Percentiles rank a stretch among this genome's conserved stretches.
Conservation (phyloP, 2,888 invertebrate species). For the Trichacis sp. region DNA sequence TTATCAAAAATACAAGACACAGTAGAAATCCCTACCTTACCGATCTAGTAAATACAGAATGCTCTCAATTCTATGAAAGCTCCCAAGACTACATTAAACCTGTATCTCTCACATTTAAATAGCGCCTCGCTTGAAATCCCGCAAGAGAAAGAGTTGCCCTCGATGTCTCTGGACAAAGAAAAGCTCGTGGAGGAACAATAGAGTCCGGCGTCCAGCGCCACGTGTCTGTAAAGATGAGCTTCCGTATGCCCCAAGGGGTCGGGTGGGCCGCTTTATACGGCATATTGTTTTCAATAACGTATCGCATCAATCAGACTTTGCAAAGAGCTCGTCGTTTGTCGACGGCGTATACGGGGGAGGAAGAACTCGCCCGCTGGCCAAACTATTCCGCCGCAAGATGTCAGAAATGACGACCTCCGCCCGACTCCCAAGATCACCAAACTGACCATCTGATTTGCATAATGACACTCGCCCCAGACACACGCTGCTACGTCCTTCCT, state of each 20-base stretch:
- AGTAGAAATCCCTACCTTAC: too few relatives aligned
- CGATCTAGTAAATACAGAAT: too few relatives aligned
- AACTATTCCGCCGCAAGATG: conserved; percentile 63
- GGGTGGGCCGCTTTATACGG: conserved; percentile 48
- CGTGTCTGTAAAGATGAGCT: conserved; percentile 21
- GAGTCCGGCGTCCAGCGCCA: conserved; percentile 6
- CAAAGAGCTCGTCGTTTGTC: conserved; percentile 31
- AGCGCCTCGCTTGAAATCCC: neutral
- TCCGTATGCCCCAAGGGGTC: neutral
- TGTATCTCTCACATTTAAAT: too few relatives aligned
- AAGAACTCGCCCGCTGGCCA: conserved; percentile 47
- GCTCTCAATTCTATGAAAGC: too few relatives aligned
- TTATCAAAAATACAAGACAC: too few relatives aligned
- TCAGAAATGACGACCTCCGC: conserved; percentile 61
- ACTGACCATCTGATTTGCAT: conserved; percentile 69
- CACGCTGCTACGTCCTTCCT: conserved; percentile 22
- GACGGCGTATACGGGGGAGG: conserved; percentile 36
- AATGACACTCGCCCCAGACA: conserved; percentile 55
- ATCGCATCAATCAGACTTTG: conserved; percentile 66
- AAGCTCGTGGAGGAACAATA: conserved; percentile 13
- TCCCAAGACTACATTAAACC: neutral
- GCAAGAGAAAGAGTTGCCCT: neutral
- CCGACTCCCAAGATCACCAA: conserved; percentile 57
- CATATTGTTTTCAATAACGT: conserved; percentile 68
- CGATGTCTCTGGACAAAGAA: neutral